Percentiles rank a stretch among this genome's conserved stretches.
phyloP scores from a whole-genome alignment of 2,797 vertebrate species.

The Melanotaenia boesemani region DNA sequence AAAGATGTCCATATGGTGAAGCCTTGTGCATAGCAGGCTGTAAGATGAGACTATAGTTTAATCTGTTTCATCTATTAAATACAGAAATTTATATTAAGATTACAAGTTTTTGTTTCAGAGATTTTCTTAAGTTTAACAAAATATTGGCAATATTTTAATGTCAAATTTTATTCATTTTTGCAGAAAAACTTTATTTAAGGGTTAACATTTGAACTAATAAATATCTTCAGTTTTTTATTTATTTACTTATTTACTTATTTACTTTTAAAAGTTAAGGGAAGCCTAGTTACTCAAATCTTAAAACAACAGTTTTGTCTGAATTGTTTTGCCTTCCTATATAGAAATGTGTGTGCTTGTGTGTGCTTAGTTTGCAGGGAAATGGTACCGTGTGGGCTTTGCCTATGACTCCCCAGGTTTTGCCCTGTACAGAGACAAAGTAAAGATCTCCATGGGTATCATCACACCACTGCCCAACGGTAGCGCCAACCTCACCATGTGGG shows the following conservation, averaged over 20 bases:
- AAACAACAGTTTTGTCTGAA: too few relatives aligned
- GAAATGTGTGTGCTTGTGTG: slow-evolving; percentile 13
- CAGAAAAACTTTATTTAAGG: too few relatives aligned
- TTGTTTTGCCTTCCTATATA: too few relatives aligned
- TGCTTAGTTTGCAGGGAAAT: slow-evolving; percentile 83
- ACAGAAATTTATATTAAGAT: background rate
- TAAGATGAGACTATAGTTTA: background rate
- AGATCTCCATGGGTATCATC: slow-evolving; percentile 73
- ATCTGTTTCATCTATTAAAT: background rate
- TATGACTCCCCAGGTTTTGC: slow-evolving; percentile 78
- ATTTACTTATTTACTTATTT: too few relatives aligned
- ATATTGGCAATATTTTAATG: too few relatives aligned
- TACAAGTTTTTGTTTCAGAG: background rate
- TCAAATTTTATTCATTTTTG: too few relatives aligned
- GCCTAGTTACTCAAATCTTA: too few relatives aligned
- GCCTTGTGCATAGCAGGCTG: background rate
- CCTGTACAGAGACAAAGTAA: slow-evolving; percentile 72
- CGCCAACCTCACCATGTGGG: slow-evolving; percentile 85
- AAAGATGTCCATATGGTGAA: background rate
- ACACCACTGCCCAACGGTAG: slow-evolving; percentile 69
- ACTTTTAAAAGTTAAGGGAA: too few relatives aligned
- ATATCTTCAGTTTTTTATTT: too few relatives aligned
- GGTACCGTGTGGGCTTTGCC: slow-evolving; percentile 84
- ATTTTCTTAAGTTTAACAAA: background rate
- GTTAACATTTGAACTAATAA: too few relatives aligned